Base-by-base conservation (phyloP, 2,113 vertebrate species). In the Pelusios castaneus region DNA sequence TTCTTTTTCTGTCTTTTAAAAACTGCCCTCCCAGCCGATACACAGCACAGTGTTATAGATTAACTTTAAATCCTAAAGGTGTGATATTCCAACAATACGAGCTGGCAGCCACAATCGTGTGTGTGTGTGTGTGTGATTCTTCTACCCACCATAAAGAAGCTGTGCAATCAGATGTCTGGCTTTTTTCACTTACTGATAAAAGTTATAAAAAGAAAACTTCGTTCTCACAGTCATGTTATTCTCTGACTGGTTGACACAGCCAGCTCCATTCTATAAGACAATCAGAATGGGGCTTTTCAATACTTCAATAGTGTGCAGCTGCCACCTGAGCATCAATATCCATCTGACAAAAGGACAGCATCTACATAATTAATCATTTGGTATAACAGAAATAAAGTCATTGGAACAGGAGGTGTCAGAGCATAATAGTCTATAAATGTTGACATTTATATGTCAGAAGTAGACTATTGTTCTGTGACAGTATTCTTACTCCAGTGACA, bases 311-410 rank as follows among this genome's bases (percentile, higher is more conserved):
- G 81, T 16, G 49, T 77, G 92, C 86, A 82, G 81, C 94, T 97
- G 96, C 92, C 96, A 90, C 76, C 89, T 67, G 43, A 85, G 84
- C 51, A 90, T 86, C 91, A 82, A 56, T 67, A 73, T 77, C 82
- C 84, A 58, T 91, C 95, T 93, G n/a, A 84, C 93, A 95, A 89
- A 97, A 97, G 92, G 95, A 97, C 95, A 95, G 90, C 94, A 97
- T 95, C 97, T 96, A 93, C 2, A 67, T 96, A 97, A 97, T 98
- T 97, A 96, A 97, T 97, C 96, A 97, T 92, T 83, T 87, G 94
- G 91, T 87, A 17, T 51, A 93, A 91, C 76, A 93, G 96, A 94
- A 98, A 95, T 73, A 94, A 92, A 97, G 86, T 75, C 95, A 95
- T 90, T 95, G 95, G 94, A 96, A 96, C 81, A 78, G 95, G 91